phyloP scores from a whole-genome alignment of 2,797 vertebrate genomes.

The Sebastes trivittatus region DNA sequence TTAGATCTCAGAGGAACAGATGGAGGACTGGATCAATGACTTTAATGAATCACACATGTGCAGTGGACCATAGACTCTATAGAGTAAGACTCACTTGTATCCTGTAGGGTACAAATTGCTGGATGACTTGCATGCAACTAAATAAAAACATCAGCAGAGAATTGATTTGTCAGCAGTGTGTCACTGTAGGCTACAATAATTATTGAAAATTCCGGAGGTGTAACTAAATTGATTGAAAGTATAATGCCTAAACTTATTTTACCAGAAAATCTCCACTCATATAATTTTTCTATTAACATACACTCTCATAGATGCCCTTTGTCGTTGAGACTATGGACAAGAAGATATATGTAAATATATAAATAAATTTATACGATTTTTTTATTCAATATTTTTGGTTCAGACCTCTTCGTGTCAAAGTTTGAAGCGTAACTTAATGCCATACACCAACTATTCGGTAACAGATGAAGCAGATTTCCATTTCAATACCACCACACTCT shows the following conservation, averaged over 20 bases:
- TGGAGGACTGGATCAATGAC: slow-evolving; percentile 17
- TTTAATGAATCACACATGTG: background rate
- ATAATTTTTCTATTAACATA: background rate
- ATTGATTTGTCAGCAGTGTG: background rate
- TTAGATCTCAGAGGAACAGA: slow-evolving; percentile 35
- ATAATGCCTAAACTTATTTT: background rate
- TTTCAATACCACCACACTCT: background rate
- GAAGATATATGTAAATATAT: background rate
- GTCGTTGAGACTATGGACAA: background rate
- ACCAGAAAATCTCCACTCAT: background rate
- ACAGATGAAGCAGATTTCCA: background rate
- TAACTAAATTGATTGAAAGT: background rate
- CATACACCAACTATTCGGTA: background rate
- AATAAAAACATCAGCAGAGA: background rate
- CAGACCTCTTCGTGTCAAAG: background rate
- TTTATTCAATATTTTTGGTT: background rate
- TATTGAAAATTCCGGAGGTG: background rate
- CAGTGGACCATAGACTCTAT: background rate
- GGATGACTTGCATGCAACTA: background rate
- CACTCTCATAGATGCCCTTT: background rate
- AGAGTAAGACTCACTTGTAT: background rate
- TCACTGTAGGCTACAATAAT: background rate
- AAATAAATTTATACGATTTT: background rate
- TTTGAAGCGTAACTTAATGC: background rate
- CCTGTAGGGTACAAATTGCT: background rate